These are phyloP conservation scores for Tokudaia muenninki DNA, from an alignment of 2,797 vertebrate species.

Conservation along the genomic window DNA sequence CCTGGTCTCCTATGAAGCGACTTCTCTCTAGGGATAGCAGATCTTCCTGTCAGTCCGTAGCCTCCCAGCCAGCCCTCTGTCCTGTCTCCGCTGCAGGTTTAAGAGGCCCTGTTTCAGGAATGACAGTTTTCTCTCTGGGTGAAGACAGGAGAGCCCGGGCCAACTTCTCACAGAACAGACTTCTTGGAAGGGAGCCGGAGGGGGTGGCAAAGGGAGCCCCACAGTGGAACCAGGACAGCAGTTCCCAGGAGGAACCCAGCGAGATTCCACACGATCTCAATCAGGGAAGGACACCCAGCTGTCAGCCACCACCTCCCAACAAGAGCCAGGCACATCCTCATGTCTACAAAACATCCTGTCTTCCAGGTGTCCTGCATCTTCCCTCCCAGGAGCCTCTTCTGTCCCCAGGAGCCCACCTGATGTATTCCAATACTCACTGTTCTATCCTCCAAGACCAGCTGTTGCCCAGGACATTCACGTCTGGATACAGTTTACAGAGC, in stretches of 20 bases:
- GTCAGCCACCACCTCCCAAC: slow-evolving; percentile 64
- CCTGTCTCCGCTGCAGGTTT: slow-evolving; percentile 83
- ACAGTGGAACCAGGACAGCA: slow-evolving; percentile 87
- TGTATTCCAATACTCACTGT: background rate
- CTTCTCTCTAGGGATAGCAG: slow-evolving; percentile 70
- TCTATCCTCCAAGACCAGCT: background rate
- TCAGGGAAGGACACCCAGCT: slow-evolving; percentile 84
- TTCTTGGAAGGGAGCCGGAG: slow-evolving; percentile 86
- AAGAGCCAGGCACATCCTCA: slow-evolving; percentile 8
- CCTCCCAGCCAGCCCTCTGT: background rate
- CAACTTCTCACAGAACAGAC: slow-evolving; percentile 87
- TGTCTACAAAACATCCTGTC: slow-evolving; percentile 49
- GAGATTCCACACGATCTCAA: slow-evolving; percentile 85
- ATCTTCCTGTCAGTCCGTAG: slow-evolving; percentile 76
- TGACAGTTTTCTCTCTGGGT: slow-evolving; percentile 84
- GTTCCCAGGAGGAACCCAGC: slow-evolving; percentile 84
- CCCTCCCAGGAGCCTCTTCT: background rate
- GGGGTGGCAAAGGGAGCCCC: slow-evolving; percentile 70
- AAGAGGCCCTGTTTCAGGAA: slow-evolving; percentile 80
- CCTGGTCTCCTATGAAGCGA: background rate
- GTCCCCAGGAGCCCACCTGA: background rate
- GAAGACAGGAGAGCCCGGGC: slow-evolving; percentile 81
- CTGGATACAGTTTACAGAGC: background rate
- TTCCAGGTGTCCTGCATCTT: slow-evolving; percentile 29
- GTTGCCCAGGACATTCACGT: background rate